Percentiles rank a stretch among this genome's conserved stretches.
phyloP scores from a whole-genome alignment of 1,140 invertebrate genomes.

The Penaeus chinensis region DNA sequence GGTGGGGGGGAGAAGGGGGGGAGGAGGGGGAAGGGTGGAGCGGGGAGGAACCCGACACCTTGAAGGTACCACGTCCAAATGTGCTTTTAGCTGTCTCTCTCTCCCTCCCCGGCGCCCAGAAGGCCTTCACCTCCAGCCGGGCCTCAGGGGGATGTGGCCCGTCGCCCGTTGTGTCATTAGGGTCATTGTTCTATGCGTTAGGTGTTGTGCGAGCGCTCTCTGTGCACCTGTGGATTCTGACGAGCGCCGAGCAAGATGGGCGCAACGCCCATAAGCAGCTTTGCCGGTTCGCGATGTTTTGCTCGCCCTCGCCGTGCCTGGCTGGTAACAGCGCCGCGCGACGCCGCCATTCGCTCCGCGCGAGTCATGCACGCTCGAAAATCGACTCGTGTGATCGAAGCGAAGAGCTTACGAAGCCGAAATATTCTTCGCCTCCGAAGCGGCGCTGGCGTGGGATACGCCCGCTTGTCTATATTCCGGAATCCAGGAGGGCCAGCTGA shows the following conservation, averaged over 20 bases:
- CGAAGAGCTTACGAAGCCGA: too few relatives aligned
- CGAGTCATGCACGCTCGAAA: too few relatives aligned
- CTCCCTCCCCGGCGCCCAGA: slow-evolving; percentile 22
- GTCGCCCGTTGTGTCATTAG: slow-evolving; percentile 29
- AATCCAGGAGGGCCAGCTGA: slow-evolving; percentile 38
- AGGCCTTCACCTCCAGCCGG: background rate
- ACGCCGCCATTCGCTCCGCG: too few relatives aligned
- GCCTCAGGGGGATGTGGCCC: slow-evolving; percentile 10
- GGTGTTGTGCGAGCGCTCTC: background rate
- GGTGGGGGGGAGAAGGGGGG: background rate
- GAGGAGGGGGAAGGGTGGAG: background rate
- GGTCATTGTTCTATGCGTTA: slow-evolving; percentile 32
- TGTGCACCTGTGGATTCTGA: slow-evolving; percentile 45
- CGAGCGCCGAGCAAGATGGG: slow-evolving; percentile 25
- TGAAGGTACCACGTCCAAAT: slow-evolving; percentile 49
- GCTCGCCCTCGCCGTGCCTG: background rate
- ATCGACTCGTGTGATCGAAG: too few relatives aligned
- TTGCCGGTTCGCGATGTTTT: background rate
- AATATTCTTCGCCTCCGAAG: background rate
- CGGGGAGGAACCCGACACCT: slow-evolving; percentile 39
- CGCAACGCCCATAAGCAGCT: background rate
- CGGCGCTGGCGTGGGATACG: slow-evolving; percentile 36
- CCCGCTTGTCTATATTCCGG: slow-evolving; percentile 37
- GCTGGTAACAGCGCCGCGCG: too few relatives aligned
- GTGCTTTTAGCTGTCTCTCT: slow-evolving; percentile 50